phyloP scores from a whole-genome alignment of 2,797 vertebrate species.

The Rhabdomys pumilio region DNA sequence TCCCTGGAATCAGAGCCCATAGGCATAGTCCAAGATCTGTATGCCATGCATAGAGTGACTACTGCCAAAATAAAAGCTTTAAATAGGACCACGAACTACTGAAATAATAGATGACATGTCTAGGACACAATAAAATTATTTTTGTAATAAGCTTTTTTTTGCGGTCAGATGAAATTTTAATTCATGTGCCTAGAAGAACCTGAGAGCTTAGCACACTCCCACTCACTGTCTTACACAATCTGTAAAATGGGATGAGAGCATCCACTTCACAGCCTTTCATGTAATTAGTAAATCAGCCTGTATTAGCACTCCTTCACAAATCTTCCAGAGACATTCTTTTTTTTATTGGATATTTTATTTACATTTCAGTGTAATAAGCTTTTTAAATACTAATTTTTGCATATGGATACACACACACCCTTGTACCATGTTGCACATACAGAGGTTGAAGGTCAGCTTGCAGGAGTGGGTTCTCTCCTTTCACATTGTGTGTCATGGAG shows the following conservation, averaged over 20 bases:
- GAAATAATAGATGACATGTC: slow-evolving; percentile 22
- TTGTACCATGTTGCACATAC: background rate
- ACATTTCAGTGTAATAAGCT: background rate
- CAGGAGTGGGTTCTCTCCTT: background rate
- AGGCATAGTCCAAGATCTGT: background rate
- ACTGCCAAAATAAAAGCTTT: slow-evolving; percentile 29
- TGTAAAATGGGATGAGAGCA: too few relatives aligned
- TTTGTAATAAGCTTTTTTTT: background rate
- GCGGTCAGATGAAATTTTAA: too few relatives aligned
- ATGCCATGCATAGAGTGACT: background rate
- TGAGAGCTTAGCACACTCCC: too few relatives aligned
- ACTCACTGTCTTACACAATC: too few relatives aligned
- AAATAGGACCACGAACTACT: background rate
- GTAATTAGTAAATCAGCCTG: too few relatives aligned
- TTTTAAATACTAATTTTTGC: background rate
- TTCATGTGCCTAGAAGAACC: too few relatives aligned
- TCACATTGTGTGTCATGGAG: background rate
- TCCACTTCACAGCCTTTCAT: too few relatives aligned
- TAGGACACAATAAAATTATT: background rate
- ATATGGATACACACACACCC: background rate
- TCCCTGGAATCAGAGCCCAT: slow-evolving; percentile 15
- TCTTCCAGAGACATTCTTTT: too few relatives aligned
- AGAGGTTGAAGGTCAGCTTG: background rate
- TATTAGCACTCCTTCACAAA: too few relatives aligned
- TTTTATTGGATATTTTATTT: too few relatives aligned